Evolutionary conservation across 2,888 invertebrate species (phyloP), one percentile per base, ranked within the genome.

Genomic region (Parascotia fuliginaria): DNA sequence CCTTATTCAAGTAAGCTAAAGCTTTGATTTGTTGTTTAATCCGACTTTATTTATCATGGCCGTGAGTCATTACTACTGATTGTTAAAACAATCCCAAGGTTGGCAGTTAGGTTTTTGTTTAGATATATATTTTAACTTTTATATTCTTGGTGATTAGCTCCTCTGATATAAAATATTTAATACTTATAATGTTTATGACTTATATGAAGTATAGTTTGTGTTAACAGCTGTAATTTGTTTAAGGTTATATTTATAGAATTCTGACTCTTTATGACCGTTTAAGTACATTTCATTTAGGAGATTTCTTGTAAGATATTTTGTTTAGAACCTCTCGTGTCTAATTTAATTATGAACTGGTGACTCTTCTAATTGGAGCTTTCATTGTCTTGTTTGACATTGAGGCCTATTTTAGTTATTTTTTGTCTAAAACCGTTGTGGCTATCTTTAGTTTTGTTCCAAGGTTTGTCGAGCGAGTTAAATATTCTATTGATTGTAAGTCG

Each of bases 191-290:
- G n/a, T n/a, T n/a, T n/a, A n/a, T n/a, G n/a, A n/a, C n/a, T 34
- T 6, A 22, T 37, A 44, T 52, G 60, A 49, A 44, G 55, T 53
- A 50, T 16, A 42, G 9, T 28, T 46, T 54, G 19, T 32, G 27
- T 33, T 40, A 42, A 28, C 4, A 39, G 55, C 63, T 58, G 49
- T 67, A 53, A 56, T 63, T 65, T 59, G 45, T 62, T 52, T 47
- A 46, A 61, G 53, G 44, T 46, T 59, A 71, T 72, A 67, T 63
- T 75, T 72, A 74, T 78, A 70, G 58, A 71, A 72, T 74, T 72
- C 69, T 62, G 41, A 46, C 56, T 70, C 54, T 60, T 73, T 73
- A 73, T 55, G 54, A 56, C 59, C 60, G 59, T 58, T 63, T 42
- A 39, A 59, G 59, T 70, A 74, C 74, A 79, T 76, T 59, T 59